Conservation (phyloP, 2,888 invertebrate genomes). For the Pachycephus smyrnensis region DNA sequence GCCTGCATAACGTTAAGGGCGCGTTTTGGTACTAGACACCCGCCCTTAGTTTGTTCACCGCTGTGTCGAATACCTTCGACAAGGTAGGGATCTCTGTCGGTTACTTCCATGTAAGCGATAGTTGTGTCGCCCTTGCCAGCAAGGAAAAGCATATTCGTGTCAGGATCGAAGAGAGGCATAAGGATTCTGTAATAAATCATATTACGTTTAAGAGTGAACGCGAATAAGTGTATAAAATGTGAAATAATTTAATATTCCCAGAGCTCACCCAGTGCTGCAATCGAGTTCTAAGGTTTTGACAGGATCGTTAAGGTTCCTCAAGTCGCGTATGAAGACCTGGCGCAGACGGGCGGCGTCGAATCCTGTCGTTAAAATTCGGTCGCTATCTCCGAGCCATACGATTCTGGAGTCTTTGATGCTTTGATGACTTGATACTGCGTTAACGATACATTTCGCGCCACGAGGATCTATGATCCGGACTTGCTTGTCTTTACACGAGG, state of each 20-base stretch:
- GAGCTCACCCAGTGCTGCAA: constrained; percentile 81
- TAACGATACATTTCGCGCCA: constrained; percentile 66
- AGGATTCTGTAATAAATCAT: constrained; percentile 72
- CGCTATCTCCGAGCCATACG: constrained; percentile 89
- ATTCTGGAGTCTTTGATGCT: constrained; percentile 92
- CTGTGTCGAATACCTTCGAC: constrained; percentile 89
- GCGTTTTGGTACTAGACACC: constrained; percentile 91
- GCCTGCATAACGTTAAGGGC: constrained; percentile 97
- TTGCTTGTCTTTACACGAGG: constrained; percentile 92
- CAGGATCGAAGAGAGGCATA: constrained; percentile 92
- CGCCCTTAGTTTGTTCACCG: constrained; percentile 95
- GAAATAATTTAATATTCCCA: background rate
- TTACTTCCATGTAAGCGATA: constrained; percentile 90
- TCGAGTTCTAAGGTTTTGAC: constrained; percentile 85
- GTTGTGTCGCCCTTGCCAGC: constrained; percentile 96
- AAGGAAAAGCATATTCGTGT: constrained; percentile 95
- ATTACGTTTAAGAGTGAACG: background rate
- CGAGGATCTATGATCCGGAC: constrained; percentile 89
- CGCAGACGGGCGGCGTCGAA: constrained; percentile 89
- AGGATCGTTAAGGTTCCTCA: constrained; percentile 81
- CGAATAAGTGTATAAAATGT: background rate
- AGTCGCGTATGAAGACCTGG: constrained; percentile 90
- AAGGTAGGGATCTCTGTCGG: constrained; percentile 89
- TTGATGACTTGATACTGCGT: constrained; percentile 82
- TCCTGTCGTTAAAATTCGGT: constrained; percentile 88